Percentiles rank a stretch among this genome's conserved stretches.
These are phyloP conservation scores for Holcopasites calliopsidis DNA, from an alignment of 1,140 invertebrate genomes.

Conservation along the genomic window DNA sequence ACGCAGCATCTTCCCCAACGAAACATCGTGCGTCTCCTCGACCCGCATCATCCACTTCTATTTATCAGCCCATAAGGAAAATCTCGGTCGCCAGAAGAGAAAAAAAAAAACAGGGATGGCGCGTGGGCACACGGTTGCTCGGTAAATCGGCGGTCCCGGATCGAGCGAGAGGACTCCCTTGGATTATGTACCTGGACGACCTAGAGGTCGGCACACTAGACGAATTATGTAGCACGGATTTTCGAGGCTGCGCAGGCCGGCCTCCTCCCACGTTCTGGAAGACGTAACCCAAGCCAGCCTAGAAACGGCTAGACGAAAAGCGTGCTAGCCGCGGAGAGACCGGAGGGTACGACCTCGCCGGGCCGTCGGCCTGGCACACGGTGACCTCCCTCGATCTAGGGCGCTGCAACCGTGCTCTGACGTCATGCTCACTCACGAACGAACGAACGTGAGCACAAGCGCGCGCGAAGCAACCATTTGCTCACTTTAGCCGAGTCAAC, in stretches of 20 bases:
- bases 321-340: constrained; percentile 62
- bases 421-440: constrained; percentile 70
- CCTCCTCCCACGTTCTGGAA: constrained; percentile 65
- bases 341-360: constrained; percentile 78
- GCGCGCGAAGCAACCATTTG: constrained; percentile 14
- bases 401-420: constrained; percentile 79
- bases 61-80: background rate
- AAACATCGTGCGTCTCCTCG: background rate
- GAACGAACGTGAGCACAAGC: background rate
- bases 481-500: constrained; percentile 69
- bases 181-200: constrained; percentile 46
- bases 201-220: constrained; percentile 52
- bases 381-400: constrained; percentile 80
- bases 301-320: constrained; percentile 75
- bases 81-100: background rate
- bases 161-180: background rate
- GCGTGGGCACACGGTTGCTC: constrained; percentile 6
- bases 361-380: constrained; percentile 79
- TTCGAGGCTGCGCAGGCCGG: constrained; percentile 60
- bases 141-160: constrained; percentile 27
- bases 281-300: constrained; percentile 71
- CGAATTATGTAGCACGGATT: constrained; percentile 61
- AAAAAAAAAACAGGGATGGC: constrained; percentile 22
- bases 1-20: background rate
- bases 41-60: background rate